Evolutionary conservation across 2,797 vertebrate species (phyloP), one percentile per base, ranked within the genome.

Genomic region (Echeneis naucrates): DNA sequence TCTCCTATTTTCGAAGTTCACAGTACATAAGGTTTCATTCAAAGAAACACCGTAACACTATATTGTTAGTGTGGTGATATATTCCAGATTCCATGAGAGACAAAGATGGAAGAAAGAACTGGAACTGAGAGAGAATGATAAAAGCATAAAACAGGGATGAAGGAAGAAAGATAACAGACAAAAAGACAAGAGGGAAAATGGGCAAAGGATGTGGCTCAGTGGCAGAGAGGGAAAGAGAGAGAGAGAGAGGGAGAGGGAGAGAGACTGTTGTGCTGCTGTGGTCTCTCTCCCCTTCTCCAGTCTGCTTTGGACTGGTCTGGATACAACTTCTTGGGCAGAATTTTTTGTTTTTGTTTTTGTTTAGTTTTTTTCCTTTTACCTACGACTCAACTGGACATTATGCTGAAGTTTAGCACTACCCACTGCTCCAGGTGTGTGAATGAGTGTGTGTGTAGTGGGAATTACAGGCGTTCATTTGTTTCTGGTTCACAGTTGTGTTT

Each of bases 391-490:
- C n/a, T 2, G 42, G 53, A 56, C 60, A n/a, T 57, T 4, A 89
- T 90, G 86, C 68, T 92, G 67, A 92, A 87, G 80, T 90, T 92
- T 55, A 89, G 84, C 60, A 42, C 78, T 70, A 83, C 68, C 16
- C 75, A 19, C 37, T 32, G 64, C 80, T 87, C 84, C 50, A 89
- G 87, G 87, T 92, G 80, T 85, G 83, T 84, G 70, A 37, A 3
- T 2, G 44, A 11, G 27, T 26, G 68, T 64, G 11, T 19, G 6
- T 51, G 33, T 24, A 0, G 23, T 58, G 56, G 30, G 47, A 6
- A 4, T 48, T 21, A 13, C 23, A 48, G 47, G 27, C 32, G 47
- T 30, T 30, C 47, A 26, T 10, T 26, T 52, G 26, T 23, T 30
- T 3, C n/a, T 23, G 19, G 8, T 8, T 21, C 16, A 11, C 21